Percentiles rank a stretch among this genome's conserved stretches.
Conservation (phyloP, 2,797 vertebrate species). For the Botia almorhae region DNA sequence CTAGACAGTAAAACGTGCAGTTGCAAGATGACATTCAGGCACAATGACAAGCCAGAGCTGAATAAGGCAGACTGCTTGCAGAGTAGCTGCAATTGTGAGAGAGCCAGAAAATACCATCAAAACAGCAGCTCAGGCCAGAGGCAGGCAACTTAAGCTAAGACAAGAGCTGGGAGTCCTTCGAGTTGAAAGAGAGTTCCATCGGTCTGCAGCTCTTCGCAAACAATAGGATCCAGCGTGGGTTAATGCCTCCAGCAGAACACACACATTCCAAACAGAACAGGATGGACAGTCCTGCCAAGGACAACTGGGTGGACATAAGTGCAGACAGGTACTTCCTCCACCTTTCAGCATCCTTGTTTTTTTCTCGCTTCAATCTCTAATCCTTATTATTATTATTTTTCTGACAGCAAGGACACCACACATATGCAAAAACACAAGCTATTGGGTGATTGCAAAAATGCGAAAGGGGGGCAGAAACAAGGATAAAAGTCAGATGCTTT, state of each 20-base stretch:
- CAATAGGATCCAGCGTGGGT: slow-evolving; percentile 84
- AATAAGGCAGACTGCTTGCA: slow-evolving; percentile 74
- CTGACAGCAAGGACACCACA: slow-evolving; percentile 87
- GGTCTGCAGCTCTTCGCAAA: slow-evolving; percentile 66
- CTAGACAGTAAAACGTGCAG: slow-evolving; percentile 74
- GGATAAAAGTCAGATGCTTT: slow-evolving; percentile 93
- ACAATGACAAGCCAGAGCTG: slow-evolving; percentile 70
- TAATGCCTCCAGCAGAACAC: slow-evolving; percentile 79
- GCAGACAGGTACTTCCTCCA: slow-evolving; percentile 86
- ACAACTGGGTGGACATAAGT: slow-evolving; percentile 96
- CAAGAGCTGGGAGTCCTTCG: slow-evolving; percentile 78
- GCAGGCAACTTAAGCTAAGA: slow-evolving; percentile 77
- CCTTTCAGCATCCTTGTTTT: slow-evolving; percentile 48
- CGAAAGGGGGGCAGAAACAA: slow-evolving; percentile 30
- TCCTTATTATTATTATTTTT: slow-evolving; percentile 86
- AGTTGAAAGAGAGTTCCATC: slow-evolving; percentile 77
- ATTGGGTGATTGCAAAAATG: slow-evolving; percentile 87
- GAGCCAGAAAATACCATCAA: slow-evolving; percentile 72
- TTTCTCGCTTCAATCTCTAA: slow-evolving; percentile 55
- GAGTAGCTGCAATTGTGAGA: slow-evolving; percentile 72
- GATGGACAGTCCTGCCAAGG: slow-evolving; percentile 87
- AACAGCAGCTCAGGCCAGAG: slow-evolving; percentile 74
- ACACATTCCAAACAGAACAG: slow-evolving; percentile 88
- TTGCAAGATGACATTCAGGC: slow-evolving; percentile 76
- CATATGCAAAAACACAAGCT: slow-evolving; percentile 93